Base-by-base conservation (phyloP, 2,888 invertebrate species). In the Thereva unica region DNA sequence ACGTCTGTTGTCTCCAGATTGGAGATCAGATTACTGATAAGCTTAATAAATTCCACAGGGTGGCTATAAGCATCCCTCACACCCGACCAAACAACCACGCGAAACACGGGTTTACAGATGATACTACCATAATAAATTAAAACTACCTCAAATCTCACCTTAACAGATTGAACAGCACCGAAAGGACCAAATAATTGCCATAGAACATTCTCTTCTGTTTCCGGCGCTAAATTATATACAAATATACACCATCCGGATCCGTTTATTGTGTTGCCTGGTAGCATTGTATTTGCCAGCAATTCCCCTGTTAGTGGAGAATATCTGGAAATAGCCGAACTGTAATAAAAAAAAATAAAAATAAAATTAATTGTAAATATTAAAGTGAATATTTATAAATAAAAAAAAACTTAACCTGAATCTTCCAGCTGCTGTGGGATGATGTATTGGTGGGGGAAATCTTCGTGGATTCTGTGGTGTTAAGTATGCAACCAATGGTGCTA, bases 181-280 rank as follows among this genome's bases (percentile, higher is more conserved):
- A 97, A 97, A 34, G 97, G 97, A 68, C 97, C 97, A 83, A 97
- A 97, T 74, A 97, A 85, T 82, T 96, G 95, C 96, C 96, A 97
- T 72, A 97, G 86, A 67, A 94, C 92, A 82, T 93, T 93, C 83
- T 97, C 97, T 82, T 97, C 96, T 4, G 95, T 95, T 81, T 97
- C 97, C 5, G 95, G 95, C 1, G 95, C 94, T 76, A 97, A 84
- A 83, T 97, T 97, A 85, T 95, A 96, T 68, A 97, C 95, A 81
- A 96, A 97, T 83, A 97, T 93, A 73, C 81, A 80, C 81, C 80
- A 81, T 67, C 96, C 96, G 52, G 92, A 91, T 72, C 92, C 91
- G 75, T 91, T 90, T 79, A 92, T 89, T 64, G 91, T 89, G 79
- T 91, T 92, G 75, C 90, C 91, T 79, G 92, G 92, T 77, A 93